Conservation (phyloP, 2,797 vertebrate species). For the Nasua narica region DNA sequence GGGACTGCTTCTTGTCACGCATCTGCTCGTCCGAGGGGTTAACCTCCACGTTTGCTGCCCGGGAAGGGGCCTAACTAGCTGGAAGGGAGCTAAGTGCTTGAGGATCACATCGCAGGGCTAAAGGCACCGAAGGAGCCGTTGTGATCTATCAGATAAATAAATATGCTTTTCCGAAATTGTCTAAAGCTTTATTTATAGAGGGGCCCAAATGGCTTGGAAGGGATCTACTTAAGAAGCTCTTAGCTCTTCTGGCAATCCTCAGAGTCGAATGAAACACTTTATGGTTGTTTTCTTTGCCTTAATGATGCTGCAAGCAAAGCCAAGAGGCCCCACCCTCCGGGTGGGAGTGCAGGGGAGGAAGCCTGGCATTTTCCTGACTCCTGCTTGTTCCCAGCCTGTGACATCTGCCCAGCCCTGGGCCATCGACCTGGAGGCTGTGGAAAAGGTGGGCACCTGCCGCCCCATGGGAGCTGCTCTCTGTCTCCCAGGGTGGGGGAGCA, state of each 20-base stretch:
- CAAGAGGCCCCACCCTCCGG: accelerated
- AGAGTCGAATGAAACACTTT: not conserved
- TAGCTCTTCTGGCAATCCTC: constrained; percentile 7
- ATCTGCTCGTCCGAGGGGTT: not conserved
- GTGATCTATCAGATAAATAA: constrained; percentile 50
- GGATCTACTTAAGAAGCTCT: constrained; percentile 57
- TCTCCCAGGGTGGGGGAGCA: not conserved
- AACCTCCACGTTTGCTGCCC: not conserved
- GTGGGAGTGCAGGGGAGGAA: accelerated
- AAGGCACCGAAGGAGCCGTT: not conserved
- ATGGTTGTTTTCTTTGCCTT: not conserved
- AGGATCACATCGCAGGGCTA: constrained; percentile 20
- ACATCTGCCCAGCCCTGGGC: not conserved
- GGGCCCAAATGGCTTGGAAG: constrained; percentile 50
- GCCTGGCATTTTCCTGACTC: not conserved
- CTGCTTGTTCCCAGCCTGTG: not conserved
- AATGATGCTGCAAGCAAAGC: not conserved
- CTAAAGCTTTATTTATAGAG: constrained; percentile 57
- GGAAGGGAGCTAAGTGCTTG: constrained; percentile 29
- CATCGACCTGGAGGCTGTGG: not conserved
- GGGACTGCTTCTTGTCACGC: not conserved
- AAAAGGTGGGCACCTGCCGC: not conserved
- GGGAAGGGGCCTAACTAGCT: constrained; percentile 15
- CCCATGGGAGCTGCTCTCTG: accelerated
- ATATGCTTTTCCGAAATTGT: constrained; percentile 19